Evolutionary conservation across 2,797 vertebrate genomes (phyloP).

Genomic region (Decapterus maruadsi): DNA sequence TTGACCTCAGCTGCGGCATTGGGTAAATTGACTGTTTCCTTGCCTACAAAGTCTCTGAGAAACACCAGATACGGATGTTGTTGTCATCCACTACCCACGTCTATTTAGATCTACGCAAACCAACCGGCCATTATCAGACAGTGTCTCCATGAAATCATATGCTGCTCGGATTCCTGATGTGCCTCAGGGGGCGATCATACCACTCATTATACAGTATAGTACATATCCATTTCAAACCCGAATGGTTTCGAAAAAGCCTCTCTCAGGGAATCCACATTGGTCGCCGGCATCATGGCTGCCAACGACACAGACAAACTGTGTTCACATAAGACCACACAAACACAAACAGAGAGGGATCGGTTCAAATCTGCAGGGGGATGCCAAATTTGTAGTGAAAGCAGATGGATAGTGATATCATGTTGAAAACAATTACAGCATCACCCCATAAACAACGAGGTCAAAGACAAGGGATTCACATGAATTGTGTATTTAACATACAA

Average conservation of each 20-base stretch:
- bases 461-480: not conserved
- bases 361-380: conserved; percentile 23
- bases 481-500: conserved; percentile 6
- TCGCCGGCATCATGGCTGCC: conserved; percentile 29
- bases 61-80: conserved; percentile 53
- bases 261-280: conserved; percentile 1
- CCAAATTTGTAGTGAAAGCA: conserved; percentile 56
- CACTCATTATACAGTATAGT: conserved; percentile 30
- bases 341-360: conserved; percentile 46
- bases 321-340: conserved; percentile 76
- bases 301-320: conserved; percentile 46
- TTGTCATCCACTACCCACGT: conserved; percentile 46
- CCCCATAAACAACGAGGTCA: conserved; percentile 31
- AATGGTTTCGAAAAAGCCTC: conserved; percentile 29
- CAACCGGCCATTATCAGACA: conserved; percentile 61
- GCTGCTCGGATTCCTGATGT: conserved; percentile 23
- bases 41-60: conserved; percentile 32
- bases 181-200: conserved; percentile 19
- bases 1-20: conserved; percentile 14
- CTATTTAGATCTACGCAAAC: conserved; percentile 60
- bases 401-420: conserved; percentile 47
- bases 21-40: conserved; percentile 17
- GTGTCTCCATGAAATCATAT: conserved; percentile 66
- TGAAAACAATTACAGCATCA: conserved; percentile 44
- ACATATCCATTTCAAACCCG: conserved; percentile 53